Evolutionary conservation across 2,113 vertebrate genomes (phyloP), one percentile per base, ranked within the genome.

Genomic region (Pangasianodon hypophthalmus): DNA sequence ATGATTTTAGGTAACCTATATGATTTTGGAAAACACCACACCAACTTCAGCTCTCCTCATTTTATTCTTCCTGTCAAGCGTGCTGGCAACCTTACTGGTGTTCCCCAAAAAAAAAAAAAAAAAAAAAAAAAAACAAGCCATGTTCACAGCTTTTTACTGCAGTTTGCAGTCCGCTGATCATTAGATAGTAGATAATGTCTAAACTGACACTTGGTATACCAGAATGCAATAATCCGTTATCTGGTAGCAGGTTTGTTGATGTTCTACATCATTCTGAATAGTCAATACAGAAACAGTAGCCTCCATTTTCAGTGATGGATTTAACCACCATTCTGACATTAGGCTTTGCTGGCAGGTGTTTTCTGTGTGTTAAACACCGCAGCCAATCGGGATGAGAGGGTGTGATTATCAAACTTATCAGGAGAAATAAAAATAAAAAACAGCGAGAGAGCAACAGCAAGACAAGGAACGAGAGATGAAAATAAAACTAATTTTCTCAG

Each of bases 401-500:
- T 19, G 54, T 14, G 46, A 48, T 48, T 8, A 26, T 21, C 21
- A 79, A 54, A 56, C 41, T 1, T 62, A 87, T 79, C 41, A 54
- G 29, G 5, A 54, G 48, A 29, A 46, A 46, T 52, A 48, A 50
- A 52, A 29, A 52, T 67, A 46, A 16, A 46, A 81, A 19, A 85
- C 9, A 67, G 37, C 37, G 21, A 24, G 14, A 41, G 29, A 75
- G 58, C 46, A 13, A 86, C 10, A 54, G 54, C 77, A 54, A 13
- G 48, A 46, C 21, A 52, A 6, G 52, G 64, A 58, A 60, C 58
- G 84, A 77, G 52, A 82, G 71, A 85, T 48, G 82, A 90, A 94
- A 94, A 93, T 87, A 91, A 94, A 93, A 88, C 89, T 48, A 37
- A 90, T 89, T 94, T 95, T 92, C 80, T 91, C 92, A 88, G 80